Percentiles rank a stretch among this genome's conserved stretches.
These are phyloP conservation scores for Slavum lentiscoides DNA, from an alignment of 2,888 invertebrate species.

Conservation along the genomic window DNA sequence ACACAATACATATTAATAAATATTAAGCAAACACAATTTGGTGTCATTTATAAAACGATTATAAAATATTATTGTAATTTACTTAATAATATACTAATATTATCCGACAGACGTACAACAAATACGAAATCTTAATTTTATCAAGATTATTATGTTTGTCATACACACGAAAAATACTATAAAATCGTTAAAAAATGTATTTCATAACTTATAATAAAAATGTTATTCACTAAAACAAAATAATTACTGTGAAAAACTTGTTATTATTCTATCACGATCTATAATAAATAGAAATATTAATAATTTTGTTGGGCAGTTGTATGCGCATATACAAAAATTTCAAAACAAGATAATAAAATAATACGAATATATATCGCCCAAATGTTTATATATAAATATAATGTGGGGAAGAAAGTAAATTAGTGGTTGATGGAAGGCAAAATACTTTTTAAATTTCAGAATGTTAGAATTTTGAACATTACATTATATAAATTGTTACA, in stretches of 20 bases:
- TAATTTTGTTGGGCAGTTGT: too few relatives aligned
- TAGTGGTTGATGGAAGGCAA: not conserved
- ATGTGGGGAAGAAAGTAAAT: not conserved
- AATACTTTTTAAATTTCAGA: not conserved
- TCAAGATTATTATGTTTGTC: conserved; percentile 2
- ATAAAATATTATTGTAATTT: not conserved
- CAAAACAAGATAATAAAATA: not conserved
- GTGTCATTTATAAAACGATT: conserved; percentile 10
- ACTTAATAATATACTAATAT: not conserved
- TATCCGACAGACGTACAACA: not conserved
- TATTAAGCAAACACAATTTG: conserved; percentile 13
- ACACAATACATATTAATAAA: not conserved
- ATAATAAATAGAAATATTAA: not conserved
- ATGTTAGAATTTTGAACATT: not conserved
- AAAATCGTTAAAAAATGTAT: not conserved
- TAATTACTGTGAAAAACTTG: not conserved
- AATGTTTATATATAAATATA: too few relatives aligned
- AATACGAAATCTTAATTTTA: not conserved
- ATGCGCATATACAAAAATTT: not conserved
- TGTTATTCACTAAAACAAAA: not conserved
- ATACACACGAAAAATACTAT: not conserved
- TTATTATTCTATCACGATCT: not conserved
- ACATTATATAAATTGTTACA: not conserved
- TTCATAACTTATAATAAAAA: too few relatives aligned
- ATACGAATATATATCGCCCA: not conserved